Evolutionary conservation across 2,888 invertebrate genomes (phyloP).

Genomic region (Conus canariensis): DNA sequence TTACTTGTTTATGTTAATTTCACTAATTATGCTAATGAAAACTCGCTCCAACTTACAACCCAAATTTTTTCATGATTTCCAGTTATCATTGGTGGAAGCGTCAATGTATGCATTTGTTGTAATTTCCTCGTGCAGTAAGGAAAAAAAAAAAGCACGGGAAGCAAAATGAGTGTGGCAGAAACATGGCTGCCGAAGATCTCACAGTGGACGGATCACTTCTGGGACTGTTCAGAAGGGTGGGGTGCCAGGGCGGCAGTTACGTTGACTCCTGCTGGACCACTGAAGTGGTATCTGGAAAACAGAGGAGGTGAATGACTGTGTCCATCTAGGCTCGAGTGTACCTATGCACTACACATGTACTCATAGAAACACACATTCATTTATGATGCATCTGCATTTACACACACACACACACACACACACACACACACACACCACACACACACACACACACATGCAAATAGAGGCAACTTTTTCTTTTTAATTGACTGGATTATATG

Average conservation of each 20-base stretch:
- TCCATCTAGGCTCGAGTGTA: too few species aligned
- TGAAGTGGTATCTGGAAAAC: conserved; percentile 82
- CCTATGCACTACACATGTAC: not conserved
- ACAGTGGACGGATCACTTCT: not conserved
- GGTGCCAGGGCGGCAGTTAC: conserved; percentile 81
- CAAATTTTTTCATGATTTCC: too few species aligned
- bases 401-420: too few species aligned
- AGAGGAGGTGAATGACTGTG: not conserved
- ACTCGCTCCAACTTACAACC: too few species aligned
- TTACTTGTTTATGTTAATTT: too few species aligned
- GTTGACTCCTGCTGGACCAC: conserved; percentile 82
- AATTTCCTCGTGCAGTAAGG: too few species aligned
- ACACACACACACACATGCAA: not conserved
- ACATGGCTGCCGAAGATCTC: not conserved
- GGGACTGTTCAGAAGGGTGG: conserved; percentile 45
- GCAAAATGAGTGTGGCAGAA: not conserved
- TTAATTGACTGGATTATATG: not conserved
- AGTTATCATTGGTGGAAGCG: too few species aligned
- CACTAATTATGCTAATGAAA: too few species aligned
- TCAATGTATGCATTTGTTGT: too few species aligned
- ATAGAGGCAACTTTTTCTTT: not conserved
- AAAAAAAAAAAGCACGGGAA: not conserved
- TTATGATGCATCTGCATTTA: not conserved
- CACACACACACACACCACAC: not conserved
- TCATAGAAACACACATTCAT: not conserved